These are phyloP conservation scores for Mus minutoides DNA, from an alignment of 2,797 vertebrate species.

Conservation along the genomic window DNA sequence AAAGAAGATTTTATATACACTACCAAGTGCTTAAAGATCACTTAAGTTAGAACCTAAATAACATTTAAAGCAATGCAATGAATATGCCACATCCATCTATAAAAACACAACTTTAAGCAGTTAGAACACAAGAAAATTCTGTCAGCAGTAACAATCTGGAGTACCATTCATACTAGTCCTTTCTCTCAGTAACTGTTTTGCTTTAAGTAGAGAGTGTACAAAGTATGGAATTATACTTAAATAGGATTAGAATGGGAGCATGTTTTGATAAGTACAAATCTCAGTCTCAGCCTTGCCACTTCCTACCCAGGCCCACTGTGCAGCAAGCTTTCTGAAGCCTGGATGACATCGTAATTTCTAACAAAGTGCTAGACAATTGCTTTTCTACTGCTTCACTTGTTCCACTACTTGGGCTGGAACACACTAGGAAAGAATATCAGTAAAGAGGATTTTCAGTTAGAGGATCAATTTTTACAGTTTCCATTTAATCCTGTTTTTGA, in stretches of 20 bases:
- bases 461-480: neutral
- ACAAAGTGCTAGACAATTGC: neutral
- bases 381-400: neutral
- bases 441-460: neutral
- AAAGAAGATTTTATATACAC: neutral
- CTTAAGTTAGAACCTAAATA: neutral
- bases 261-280: neutral
- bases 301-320: too few relatives aligned
- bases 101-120: neutral
- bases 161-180: neutral
- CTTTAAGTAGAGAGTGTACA: neutral
- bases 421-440: neutral
- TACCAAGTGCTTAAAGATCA: neutral
- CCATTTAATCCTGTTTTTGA: neutral
- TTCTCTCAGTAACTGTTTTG: neutral
- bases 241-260: neutral
- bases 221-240: neutral
- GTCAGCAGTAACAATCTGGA: neutral
- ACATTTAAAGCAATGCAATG: neutral
- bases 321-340: neutral
- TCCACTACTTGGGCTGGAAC: neutral
- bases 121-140: neutral
- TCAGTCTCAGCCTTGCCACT: neutral
- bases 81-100: neutral
- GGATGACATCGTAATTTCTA: neutral